These are phyloP conservation scores for Clarias fuscus DNA, from an alignment of 2,797 vertebrate genomes.

Conservation along the genomic window DNA sequence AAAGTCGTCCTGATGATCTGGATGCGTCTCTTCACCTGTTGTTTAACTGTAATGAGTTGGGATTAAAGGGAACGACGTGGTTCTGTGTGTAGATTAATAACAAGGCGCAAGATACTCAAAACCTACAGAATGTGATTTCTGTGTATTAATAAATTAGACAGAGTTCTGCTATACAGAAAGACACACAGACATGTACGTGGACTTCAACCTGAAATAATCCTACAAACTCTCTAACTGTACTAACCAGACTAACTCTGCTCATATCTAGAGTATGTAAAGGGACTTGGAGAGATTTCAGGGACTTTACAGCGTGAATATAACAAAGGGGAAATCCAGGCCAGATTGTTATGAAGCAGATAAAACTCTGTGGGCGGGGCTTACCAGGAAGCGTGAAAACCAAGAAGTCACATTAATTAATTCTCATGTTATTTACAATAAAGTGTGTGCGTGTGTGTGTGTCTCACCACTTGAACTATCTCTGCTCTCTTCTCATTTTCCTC, in stretches of 20 bases:
- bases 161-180: too few species aligned
- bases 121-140: too few species aligned
- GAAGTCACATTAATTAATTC: background rate
- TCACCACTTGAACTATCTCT: constrained; percentile 94
- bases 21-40: too few species aligned
- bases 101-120: too few species aligned
- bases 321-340: background rate
- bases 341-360: background rate
- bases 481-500: constrained; percentile 88
- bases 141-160: too few species aligned
- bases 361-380: background rate
- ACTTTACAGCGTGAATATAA: background rate
- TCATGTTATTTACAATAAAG: background rate
- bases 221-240: too few species aligned
- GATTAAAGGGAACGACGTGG: too few species aligned
- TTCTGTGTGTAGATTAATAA: too few species aligned
- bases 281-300: background rate
- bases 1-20: too few species aligned
- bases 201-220: too few species aligned
- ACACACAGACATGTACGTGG: too few species aligned
- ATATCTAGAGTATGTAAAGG: background rate
- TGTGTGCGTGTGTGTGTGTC: constrained; percentile 36
- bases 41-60: too few species aligned
- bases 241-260: background rate
- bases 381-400: background rate